Evolutionary conservation across 2,888 invertebrate genomes (phyloP), one percentile per base, ranked within the genome.

Genomic region (Rosalia funebris): DNA sequence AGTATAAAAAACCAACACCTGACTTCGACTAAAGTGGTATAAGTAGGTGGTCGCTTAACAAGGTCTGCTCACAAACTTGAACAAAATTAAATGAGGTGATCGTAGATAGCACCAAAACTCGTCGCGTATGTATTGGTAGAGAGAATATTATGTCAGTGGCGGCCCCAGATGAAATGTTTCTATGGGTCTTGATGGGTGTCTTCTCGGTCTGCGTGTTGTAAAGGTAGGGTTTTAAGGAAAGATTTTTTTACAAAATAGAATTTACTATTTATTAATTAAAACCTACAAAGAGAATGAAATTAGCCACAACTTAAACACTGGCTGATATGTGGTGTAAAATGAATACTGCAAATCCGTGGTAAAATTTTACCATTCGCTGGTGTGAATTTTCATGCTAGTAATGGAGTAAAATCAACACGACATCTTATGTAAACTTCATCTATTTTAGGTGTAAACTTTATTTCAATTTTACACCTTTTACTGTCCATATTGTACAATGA

Each of bases 11-110:
- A 19, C 47, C 12, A 47, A 53, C 60, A 64, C 63, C 63, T 61
- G 57, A 60, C 52, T 25, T 53, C 48, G 47, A 55, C 53, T 52
- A 47, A 60, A 61, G 60, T 60, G 60, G 56, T 56, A 50, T 45
- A 46, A 55, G 63, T 64, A 61, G 56, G 64, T 64, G 59, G 61
- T 60, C 59, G 64, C 56, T 37, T 64, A 64, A 64, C 64, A 59
- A 64, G 63, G 54, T 60, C 63, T 57, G 48, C 42, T 56, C 50
- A 56, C 60, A 41, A 41, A 54, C 47, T 32, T 17, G 59, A 60
- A 57, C 60, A 50, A 54, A 65, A 62, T 57, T 65, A 65, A 65
- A 65, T 57, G 62, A 65, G 62, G 46, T 34, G 65, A 65, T 65
- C 62, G 46, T 52, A 62, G 65, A 65, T 65, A 65, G 62, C 10